Conservation (phyloP, 1,140 invertebrate species). For the Alviniconcha marisindica region DNA sequence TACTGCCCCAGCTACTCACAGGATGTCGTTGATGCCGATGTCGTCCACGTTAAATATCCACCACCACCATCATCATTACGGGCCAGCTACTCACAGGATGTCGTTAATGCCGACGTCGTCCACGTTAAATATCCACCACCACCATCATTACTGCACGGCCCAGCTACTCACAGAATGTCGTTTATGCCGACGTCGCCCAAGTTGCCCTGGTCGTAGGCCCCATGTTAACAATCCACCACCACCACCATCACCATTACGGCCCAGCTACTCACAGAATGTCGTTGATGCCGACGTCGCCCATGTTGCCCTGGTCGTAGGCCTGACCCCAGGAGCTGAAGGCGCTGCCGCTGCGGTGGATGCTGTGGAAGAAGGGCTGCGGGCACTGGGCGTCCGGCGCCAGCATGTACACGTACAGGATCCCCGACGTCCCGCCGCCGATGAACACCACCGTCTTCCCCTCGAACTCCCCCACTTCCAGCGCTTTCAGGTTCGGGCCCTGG, state of each 20-base stretch:
- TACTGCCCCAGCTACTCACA: too few species aligned
- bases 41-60: too few species aligned
- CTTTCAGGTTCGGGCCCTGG: conserved; percentile 33
- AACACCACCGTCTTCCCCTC: conserved; percentile 36
- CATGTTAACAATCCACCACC: too few species aligned
- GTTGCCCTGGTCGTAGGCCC: not conserved
- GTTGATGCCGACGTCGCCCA: conserved; percentile 42
- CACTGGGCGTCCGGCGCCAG: conserved; percentile 31
- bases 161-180: too few species aligned
- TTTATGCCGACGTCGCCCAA: too few species aligned
- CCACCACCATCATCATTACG: too few species aligned
- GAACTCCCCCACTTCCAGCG: conserved; percentile 23
- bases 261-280: conserved; percentile 36
- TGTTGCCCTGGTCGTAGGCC: not conserved
- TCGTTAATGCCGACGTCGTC: too few species aligned
- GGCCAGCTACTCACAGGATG: too few species aligned
- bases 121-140: too few species aligned
- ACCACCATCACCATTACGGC: too few species aligned
- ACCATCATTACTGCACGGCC: too few species aligned
- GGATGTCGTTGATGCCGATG: too few species aligned
- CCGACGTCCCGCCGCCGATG: conserved; percentile 19
- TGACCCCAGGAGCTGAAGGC: conserved; percentile 19
- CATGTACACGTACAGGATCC: conserved; percentile 41
- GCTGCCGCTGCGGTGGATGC: not conserved
- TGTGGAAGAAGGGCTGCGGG: conserved; percentile 43